Percentiles rank a stretch among this genome's conserved stretches.
phyloP scores from a whole-genome alignment of 2,797 vertebrate genomes.

The Fratercula arctica region DNA sequence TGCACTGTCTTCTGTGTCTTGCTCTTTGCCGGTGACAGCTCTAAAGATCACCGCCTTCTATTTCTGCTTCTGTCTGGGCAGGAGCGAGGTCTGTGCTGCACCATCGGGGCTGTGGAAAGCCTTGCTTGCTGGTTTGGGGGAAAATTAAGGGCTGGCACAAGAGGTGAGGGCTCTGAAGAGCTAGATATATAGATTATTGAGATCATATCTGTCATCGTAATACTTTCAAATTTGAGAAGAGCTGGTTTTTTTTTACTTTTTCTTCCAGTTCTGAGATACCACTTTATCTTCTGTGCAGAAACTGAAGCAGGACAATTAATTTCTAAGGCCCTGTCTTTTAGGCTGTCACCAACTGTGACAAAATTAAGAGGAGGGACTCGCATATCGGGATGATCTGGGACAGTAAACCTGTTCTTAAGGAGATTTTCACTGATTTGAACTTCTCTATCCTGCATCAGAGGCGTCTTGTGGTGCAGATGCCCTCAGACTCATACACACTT shows the following conservation, averaged over 20 bases:
- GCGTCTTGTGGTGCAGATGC: not conserved
- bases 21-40: not conserved
- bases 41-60: not conserved
- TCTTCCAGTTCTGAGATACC: not conserved
- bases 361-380: not conserved
- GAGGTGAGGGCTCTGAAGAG: not conserved
- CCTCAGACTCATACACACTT: not conserved
- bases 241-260: not conserved
- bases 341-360: not conserved
- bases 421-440: not conserved
- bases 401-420: not conserved
- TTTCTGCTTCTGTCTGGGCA: not conserved
- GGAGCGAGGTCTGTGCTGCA: not conserved
- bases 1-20: not conserved
- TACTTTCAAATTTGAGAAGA: not conserved
- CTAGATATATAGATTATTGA: not conserved
- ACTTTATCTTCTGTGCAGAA: not conserved
- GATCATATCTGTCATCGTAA: not conserved
- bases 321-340: not conserved
- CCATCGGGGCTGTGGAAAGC: not conserved
- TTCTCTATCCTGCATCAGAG: fast-evolving
- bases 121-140: not conserved
- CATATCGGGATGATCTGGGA: not conserved
- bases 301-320: not conserved
- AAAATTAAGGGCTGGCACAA: not conserved